A percentile compares a stretch with the other conserved stretches of the same genome.
Conservation (phyloP, 2,888 invertebrate species). For the Scelioninae gen. 2 region DNA sequence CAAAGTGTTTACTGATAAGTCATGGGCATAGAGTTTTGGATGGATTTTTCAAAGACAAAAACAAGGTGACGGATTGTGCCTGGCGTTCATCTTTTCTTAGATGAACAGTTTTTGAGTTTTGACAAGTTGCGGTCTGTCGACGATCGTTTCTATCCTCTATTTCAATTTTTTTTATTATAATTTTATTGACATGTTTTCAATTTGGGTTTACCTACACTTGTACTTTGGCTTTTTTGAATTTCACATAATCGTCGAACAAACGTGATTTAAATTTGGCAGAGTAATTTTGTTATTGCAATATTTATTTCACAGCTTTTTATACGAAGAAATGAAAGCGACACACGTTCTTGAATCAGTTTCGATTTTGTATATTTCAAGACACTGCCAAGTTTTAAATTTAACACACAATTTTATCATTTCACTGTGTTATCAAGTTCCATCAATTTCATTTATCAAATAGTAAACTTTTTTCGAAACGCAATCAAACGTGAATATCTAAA, state of each 20-base stretch:
- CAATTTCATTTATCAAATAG: no score
- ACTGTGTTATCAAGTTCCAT: no score
- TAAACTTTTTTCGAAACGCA: no score
- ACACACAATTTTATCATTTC: no score
- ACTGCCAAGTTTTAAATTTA: no score
- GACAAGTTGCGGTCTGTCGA: constrained; percentile 13
- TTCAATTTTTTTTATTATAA: constrained; percentile 9
- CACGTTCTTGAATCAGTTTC: no score
- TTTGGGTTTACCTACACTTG: neutral
- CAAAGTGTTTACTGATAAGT: constrained; percentile 20
- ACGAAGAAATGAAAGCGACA: no score
- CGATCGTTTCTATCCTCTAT: constrained; percentile 6
- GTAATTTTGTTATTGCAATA: neutral
- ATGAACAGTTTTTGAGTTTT: neutral
- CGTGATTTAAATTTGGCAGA: constrained; percentile 20
- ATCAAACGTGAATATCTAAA: no score
- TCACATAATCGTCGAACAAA: neutral
- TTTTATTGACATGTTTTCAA: neutral
- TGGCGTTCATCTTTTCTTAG: neutral
- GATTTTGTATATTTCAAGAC: no score
- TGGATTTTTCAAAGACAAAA: constrained; percentile 19
- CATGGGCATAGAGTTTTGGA: constrained; percentile 20
- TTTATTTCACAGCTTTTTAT: no score
- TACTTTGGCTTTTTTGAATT: neutral
- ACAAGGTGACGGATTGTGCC: neutral